Evolutionary conservation across 2,797 vertebrate genomes (phyloP).

Genomic region (Pristis pectinata): DNA sequence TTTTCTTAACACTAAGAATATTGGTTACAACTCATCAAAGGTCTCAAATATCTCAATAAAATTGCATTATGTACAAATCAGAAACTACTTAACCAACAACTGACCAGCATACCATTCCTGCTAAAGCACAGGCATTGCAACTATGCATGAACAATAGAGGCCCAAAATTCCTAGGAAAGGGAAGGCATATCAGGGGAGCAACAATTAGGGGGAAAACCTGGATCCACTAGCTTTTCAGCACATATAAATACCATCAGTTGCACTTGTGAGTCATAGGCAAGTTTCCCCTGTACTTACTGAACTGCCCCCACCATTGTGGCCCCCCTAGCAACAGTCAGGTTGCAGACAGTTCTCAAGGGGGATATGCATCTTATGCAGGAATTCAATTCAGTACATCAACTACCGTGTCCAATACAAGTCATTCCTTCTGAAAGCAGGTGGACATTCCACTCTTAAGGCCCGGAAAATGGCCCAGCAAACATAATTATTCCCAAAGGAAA

Average conservation of each 20-base stretch:
- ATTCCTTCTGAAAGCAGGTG: not conserved
- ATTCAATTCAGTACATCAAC: not conserved
- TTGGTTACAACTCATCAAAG: slow-evolving; percentile 3
- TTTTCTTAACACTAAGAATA: not conserved
- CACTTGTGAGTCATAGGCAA: not conserved
- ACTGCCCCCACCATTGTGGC: no score
- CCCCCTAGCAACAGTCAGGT: not conserved
- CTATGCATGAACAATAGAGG: not conserved
- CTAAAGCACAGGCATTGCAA: not conserved
- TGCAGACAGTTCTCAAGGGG: not conserved
- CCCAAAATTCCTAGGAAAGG: not conserved
- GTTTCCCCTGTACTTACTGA: no score
- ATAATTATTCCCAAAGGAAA: not conserved
- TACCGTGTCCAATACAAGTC: no score
- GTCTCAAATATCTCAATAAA: not conserved
- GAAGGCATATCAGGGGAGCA: no score
- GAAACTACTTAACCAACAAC: not conserved
- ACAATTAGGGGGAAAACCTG: not conserved
- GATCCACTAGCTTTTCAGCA: not conserved
- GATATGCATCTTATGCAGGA: not conserved
- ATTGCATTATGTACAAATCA: no score
- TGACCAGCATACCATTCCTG: not conserved
- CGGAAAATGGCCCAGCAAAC: not conserved
- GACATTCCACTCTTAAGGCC: not conserved
- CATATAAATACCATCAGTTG: not conserved